phyloP scores from a whole-genome alignment of 2,888 invertebrate species.

The Mythimna ferrago region DNA sequence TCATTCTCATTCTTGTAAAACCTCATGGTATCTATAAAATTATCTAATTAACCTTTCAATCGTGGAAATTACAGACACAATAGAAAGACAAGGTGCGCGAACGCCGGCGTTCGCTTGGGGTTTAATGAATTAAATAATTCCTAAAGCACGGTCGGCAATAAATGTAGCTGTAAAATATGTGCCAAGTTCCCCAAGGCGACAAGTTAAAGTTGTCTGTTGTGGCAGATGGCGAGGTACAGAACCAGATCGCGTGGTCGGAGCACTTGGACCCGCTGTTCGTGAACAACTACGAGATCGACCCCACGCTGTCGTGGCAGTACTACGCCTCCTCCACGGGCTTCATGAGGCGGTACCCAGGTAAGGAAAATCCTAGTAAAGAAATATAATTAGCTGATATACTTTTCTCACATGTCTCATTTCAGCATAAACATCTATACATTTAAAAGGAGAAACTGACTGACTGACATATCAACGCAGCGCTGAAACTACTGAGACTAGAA shows the following conservation, averaged over 20 bases:
- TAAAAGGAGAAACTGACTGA: too few species aligned
- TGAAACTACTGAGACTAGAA: too few species aligned
- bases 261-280: slow-evolving; percentile 97
- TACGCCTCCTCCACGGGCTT: slow-evolving; percentile 99
- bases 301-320: slow-evolving; percentile 99
- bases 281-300: slow-evolving; percentile 97
- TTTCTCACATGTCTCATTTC: background rate
- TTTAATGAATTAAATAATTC: slow-evolving; percentile 40
- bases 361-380: background rate
- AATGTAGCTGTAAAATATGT: slow-evolving; percentile 38
- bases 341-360: slow-evolving; percentile 98
- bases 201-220: slow-evolving; percentile 39
- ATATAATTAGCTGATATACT: background rate
- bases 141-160: slow-evolving; percentile 18
- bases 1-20: background rate
- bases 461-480: too few species aligned
- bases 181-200: slow-evolving; percentile 16
- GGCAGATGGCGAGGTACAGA: slow-evolving; percentile 95
- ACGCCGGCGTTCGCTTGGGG: too few species aligned
- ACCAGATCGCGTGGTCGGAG: slow-evolving; percentile 98
- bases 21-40: background rate
- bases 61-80: too few species aligned
- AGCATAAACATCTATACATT: too few species aligned
- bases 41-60: too few species aligned
- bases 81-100: too few species aligned